Base-by-base conservation (phyloP, 2,797 vertebrate genomes). In the Hozukius guyotensis region DNA sequence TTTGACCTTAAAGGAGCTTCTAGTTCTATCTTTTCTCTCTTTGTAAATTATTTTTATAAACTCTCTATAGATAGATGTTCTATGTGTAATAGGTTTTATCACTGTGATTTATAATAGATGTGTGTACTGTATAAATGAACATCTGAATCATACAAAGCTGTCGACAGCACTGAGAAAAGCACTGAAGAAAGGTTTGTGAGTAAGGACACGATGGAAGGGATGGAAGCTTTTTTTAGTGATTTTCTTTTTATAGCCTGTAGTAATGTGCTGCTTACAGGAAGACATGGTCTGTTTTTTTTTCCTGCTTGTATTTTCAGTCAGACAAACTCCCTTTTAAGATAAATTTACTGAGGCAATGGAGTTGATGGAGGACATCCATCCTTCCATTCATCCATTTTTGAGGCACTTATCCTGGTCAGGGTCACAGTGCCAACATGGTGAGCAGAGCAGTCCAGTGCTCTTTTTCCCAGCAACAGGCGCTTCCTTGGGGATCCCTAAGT, bases 201-300 rank as follows among this genome's bases (percentile, higher is more conserved):
- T 32, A 24, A 32, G 29, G 22, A 32, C 42, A 42, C 25, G 73
- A 71, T 67, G 69, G 80, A 78, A 72, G 24, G 34, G 16, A 66
- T 62, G 18, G 9, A 63, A 65, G 49, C 77, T 83, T 78, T 84
- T 86, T 79, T 62, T 76, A 27, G 56, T 79, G 49, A 64, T 55
- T 86, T 75, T 86, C 70, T 76, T 86, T 78, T 78, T 72, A 71
- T 79, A 87, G 76, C 63, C 60, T 53, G n/a, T 71, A 68, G 68
- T 71, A 70, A 66, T 69, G 34, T 75, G 60, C 64, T 25, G 49
- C 80, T 78, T 67, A 71, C 67, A 81, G 65, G 63, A 75, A 84
- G 25, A 55, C 16, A 22, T 65, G 42, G 18, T 74, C 60, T 65
- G 29, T n/a, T 3, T 74, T 78, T 56, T 56, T 76, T 79, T 77